Percentiles rank a stretch among this genome's conserved stretches.
Evolutionary conservation across 53 echinoderm and acorn worm species (phyloP).

Genomic region (Henricia sp.): DNA sequence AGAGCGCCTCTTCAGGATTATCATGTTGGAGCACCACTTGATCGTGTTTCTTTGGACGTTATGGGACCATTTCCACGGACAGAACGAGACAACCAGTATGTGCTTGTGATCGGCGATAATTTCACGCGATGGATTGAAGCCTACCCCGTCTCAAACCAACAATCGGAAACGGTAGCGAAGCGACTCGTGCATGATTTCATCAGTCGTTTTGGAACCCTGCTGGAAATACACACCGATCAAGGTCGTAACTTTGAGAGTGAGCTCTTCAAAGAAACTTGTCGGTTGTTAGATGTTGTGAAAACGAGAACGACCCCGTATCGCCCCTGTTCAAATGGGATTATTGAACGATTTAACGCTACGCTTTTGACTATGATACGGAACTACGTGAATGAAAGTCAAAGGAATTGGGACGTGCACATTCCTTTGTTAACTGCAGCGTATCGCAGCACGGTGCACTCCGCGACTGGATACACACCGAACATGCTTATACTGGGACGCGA

Average conservation of each 20-base stretch:
- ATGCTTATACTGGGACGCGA: slow-evolving; percentile 75
- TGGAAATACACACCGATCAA: slow-evolving; percentile 74
- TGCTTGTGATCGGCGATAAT: slow-evolving; percentile 40
- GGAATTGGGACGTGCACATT: slow-evolving; percentile 75
- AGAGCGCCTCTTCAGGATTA: slow-evolving; percentile 22
- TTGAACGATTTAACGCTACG: slow-evolving; percentile 69
- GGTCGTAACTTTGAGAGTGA: slow-evolving; percentile 65
- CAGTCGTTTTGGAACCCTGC: slow-evolving; percentile 47
- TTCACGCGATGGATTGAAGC: slow-evolving; percentile 66
- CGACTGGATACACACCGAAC: slow-evolving; percentile 68
- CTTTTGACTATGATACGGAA: slow-evolving; percentile 53
- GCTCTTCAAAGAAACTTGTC: slow-evolving; percentile 64
- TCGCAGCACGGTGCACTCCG: slow-evolving; percentile 21
- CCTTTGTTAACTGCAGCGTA: slow-evolving; percentile 68
- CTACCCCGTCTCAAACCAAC: slow-evolving; percentile 59
- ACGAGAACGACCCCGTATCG: slow-evolving; percentile 70
- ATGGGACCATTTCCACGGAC: slow-evolving; percentile 44
- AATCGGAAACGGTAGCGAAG: slow-evolving; percentile 31
- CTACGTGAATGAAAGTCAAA: slow-evolving; percentile 58
- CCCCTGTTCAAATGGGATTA: slow-evolving; percentile 69
- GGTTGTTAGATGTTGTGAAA: slow-evolving; percentile 51
- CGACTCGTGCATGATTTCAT: slow-evolving; percentile 64
- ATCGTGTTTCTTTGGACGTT: slow-evolving; percentile 57
- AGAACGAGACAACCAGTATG: slow-evolving; percentile 33
- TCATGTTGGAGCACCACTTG: slow-evolving; percentile 33